A percentile compares a stretch with the other conserved stretches of the same genome.
Evolutionary conservation across 2,888 invertebrate genomes (phyloP).

Genomic region (Temnothorax ravouxi): DNA sequence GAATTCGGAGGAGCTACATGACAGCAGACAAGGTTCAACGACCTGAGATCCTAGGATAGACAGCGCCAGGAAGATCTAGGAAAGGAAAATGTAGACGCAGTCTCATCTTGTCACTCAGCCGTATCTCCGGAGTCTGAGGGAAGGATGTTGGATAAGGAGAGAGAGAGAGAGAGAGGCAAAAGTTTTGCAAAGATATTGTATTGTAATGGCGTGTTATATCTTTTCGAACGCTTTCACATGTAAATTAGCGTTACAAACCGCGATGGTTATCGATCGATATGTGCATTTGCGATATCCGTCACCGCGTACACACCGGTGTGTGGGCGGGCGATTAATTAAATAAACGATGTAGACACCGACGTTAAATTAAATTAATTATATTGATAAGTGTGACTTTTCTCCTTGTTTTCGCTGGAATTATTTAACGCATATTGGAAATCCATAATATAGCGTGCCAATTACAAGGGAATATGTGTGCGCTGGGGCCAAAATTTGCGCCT

Average conservation of each 20-base stretch:
- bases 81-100: conserved; percentile 17
- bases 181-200: neutral
- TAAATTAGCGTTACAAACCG: conserved; percentile 20
- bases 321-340: conserved; percentile 26
- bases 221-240: neutral
- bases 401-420: conserved; percentile 11
- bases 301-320: neutral
- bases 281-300: conserved; percentile 29
- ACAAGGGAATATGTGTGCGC: neutral
- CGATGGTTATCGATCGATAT: conserved; percentile 16
- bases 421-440: conserved; percentile 34
- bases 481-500: neutral
- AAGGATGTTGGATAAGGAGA: neutral
- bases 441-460: conserved; percentile 11
- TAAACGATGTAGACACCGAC: neutral
- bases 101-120: neutral
- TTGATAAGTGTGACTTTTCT: conserved; percentile 45
- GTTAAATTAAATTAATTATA: conserved; percentile 42
- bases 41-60: conserved; percentile 2
- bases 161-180: neutral
- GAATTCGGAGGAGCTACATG: neutral
- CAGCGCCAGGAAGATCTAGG: neutral
- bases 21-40: neutral
- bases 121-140: neutral
- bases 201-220: neutral